Conservation (phyloP, 2,888 invertebrate species). For the Allolobophora icterica region DNA sequence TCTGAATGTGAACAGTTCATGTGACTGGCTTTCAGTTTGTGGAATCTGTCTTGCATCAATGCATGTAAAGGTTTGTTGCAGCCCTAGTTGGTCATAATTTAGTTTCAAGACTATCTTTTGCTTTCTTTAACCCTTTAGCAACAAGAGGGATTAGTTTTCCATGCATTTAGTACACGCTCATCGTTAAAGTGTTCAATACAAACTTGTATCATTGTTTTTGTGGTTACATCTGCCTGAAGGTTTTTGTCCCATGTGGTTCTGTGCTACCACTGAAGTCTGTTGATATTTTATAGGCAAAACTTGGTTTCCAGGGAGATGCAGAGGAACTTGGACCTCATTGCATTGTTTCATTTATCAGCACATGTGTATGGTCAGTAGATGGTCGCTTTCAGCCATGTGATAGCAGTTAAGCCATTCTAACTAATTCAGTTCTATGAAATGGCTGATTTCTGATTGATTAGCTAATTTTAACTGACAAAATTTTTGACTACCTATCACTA, state of each 20-base stretch:
- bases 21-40: neutral
- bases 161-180: too few relatives aligned
- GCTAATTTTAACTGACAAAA: neutral
- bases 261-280: neutral
- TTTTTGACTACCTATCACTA: neutral
- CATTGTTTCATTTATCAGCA: neutral
- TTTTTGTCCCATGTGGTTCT: neutral
- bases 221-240: neutral
- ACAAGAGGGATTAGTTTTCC: too few relatives aligned
- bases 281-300: neutral
- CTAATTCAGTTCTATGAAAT: neutral
- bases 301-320: neutral
- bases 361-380: neutral
- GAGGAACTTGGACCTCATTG: neutral
- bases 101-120: neutral
- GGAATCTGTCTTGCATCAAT: neutral
- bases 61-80: conserved; percentile 12
- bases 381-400: neutral
- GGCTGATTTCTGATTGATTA: neutral
- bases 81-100: neutral
- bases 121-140: too few relatives aligned
- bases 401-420: neutral
- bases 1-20: neutral
- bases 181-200: too few relatives aligned
- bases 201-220: neutral